Conservation (phyloP, 1,140 invertebrate genomes). For the Drosophila ogumai region DNA sequence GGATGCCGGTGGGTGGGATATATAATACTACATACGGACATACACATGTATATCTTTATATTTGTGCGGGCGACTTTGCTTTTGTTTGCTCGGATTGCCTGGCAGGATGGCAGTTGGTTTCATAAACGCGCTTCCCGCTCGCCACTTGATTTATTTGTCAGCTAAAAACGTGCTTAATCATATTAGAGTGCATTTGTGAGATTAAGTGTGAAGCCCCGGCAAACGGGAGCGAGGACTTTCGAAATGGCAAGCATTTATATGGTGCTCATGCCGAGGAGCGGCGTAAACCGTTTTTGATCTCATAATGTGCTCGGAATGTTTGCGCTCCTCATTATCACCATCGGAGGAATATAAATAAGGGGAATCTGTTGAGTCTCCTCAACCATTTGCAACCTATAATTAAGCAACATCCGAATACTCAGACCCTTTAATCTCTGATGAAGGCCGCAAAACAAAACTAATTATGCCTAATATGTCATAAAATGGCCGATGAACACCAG, state of each 20-base stretch:
- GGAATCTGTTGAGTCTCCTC: neutral
- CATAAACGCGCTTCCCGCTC: slow-evolving; percentile 59
- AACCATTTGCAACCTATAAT: slow-evolving; percentile 1
- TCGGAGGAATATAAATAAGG: neutral
- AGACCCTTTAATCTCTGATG: slow-evolving; percentile 15
- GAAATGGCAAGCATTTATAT: slow-evolving; percentile 29
- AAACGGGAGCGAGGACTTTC: slow-evolving; percentile 19
- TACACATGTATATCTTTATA: slow-evolving; percentile 11
- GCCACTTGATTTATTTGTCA: slow-evolving; percentile 78
- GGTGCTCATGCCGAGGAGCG: slow-evolving; percentile 1
- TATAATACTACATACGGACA: neutral
- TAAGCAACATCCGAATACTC: neutral
- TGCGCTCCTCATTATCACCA: slow-evolving; percentile 14
- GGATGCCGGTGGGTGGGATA: slow-evolving; percentile 2
- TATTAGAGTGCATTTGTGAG: slow-evolving; percentile 82
- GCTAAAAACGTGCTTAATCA: slow-evolving; percentile 82
- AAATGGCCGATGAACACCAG: slow-evolving; percentile 50
- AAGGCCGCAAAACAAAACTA: slow-evolving; percentile 21
- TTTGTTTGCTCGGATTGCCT: slow-evolving; percentile 57
- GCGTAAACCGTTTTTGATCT: slow-evolving; percentile 33
- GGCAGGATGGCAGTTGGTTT: slow-evolving; percentile 49
- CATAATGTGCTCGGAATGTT: slow-evolving; percentile 33
- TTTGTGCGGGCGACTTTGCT: slow-evolving; percentile 18
- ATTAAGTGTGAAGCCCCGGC: slow-evolving; percentile 64
- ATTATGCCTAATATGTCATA: slow-evolving; percentile 52